Conservation (phyloP, 2,888 invertebrate genomes). For the Sinotaia quadrata region DNA sequence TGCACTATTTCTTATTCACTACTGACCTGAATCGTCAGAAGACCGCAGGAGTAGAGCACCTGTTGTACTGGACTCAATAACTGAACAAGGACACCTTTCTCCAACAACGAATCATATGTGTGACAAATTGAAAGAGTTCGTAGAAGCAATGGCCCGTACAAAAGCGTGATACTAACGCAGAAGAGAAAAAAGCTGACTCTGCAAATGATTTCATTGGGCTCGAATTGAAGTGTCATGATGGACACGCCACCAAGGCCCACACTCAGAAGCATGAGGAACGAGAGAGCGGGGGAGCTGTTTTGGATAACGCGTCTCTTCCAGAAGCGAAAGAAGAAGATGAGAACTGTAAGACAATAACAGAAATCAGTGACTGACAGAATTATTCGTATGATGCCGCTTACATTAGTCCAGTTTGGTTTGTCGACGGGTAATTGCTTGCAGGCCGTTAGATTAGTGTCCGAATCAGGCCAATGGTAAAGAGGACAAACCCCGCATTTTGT, state of each 20-base stretch:
- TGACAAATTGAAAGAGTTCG: slow-evolving; percentile 44
- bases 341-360: neutral
- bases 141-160: slow-evolving; percentile 48
- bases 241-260: slow-evolving; percentile 51
- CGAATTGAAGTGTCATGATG: slow-evolving; percentile 43
- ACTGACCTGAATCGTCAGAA: slow-evolving; percentile 9
- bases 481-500: slow-evolving; percentile 40
- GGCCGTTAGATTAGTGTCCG: slow-evolving; percentile 24
- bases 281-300: slow-evolving; percentile 58
- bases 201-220: slow-evolving; percentile 40
- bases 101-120: slow-evolving; percentile 44
- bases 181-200: slow-evolving; percentile 37
- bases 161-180: slow-evolving; percentile 39
- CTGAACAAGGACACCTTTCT: slow-evolving; percentile 34
- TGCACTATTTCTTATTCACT: too few species aligned
- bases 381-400: slow-evolving; percentile 25
- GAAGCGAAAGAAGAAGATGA: slow-evolving; percentile 28
- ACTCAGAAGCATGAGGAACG: slow-evolving; percentile 56
- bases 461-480: slow-evolving; percentile 44
- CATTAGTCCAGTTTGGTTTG: slow-evolving; percentile 17
- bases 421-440: slow-evolving; percentile 29
- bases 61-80: neutral
- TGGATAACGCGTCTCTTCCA: slow-evolving; percentile 53
- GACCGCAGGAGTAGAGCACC: slow-evolving; percentile 1
- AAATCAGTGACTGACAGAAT: slow-evolving; percentile 23